These are phyloP conservation scores for Procambarus clarkii DNA, from an alignment of 1,140 invertebrate species.

Conservation along the genomic window DNA sequence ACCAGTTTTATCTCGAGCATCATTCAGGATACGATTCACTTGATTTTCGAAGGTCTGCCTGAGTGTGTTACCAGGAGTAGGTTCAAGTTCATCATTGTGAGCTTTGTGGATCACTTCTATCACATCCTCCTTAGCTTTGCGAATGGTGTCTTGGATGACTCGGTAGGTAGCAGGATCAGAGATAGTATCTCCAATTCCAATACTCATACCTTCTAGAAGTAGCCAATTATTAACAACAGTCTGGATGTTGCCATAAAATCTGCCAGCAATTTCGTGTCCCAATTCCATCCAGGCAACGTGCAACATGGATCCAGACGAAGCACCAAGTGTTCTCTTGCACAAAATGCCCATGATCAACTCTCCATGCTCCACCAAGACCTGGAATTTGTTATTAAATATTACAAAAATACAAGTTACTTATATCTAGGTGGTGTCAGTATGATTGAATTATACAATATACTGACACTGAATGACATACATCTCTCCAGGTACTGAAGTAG, in stretches of 20 bases:
- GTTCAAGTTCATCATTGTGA: conserved; percentile 99
- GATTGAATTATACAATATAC: too few relatives aligned
- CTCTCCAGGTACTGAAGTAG: too few relatives aligned
- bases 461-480: too few relatives aligned
- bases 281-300: conserved; percentile 98
- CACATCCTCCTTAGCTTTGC: conserved; percentile 99
- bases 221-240: conserved; percentile 99
- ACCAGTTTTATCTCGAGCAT: conserved; percentile 99
- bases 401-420: background rate
- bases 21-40: conserved; percentile 99
- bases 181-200: conserved; percentile 99
- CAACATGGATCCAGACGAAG: conserved; percentile 95
- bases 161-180: conserved; percentile 98
- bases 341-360: conserved; percentile 98
- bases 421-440: too few relatives aligned
- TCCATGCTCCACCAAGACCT: conserved; percentile 97
- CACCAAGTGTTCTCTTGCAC: conserved; percentile 98
- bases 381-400: conserved; percentile 3
- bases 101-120: conserved; percentile 99
- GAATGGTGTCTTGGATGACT: conserved; percentile 98
- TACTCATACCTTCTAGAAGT: conserved; percentile 96
- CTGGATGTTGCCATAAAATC: conserved; percentile 99
- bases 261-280: conserved; percentile 95
- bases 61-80: conserved; percentile 92
- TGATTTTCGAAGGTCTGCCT: conserved; percentile 86